A percentile compares a stretch with the other conserved stretches of the same genome.
Conservation (phyloP, 2,888 invertebrate genomes). For the Spilosoma lubricipeda region DNA sequence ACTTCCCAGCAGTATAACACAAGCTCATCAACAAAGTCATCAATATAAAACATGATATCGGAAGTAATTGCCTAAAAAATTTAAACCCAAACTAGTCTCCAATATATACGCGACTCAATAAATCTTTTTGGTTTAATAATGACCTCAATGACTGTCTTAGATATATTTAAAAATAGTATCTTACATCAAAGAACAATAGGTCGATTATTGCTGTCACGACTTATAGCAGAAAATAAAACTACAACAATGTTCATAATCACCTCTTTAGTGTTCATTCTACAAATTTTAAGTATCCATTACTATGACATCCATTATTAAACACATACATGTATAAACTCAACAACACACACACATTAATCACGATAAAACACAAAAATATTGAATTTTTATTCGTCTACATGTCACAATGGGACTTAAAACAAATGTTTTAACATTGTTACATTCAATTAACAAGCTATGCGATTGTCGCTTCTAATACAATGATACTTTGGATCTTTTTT, state of each 20-base stretch:
- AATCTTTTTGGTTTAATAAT: background rate
- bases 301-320: constrained; percentile 4
- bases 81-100: background rate
- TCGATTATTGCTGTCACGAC: background rate
- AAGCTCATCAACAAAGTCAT: background rate
- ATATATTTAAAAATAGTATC: background rate
- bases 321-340: constrained; percentile 4
- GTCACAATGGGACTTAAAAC: constrained; percentile 25
- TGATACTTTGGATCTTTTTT: constrained; percentile 32
- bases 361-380: background rate
- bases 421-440: constrained; percentile 21
- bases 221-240: background rate
- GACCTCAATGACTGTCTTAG: background rate
- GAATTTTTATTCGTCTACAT: constrained; percentile 2
- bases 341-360: constrained; percentile 6
- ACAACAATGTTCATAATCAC: background rate
- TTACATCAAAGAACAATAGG: background rate
- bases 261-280: background rate
- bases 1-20: background rate
- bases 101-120: background rate
- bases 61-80: background rate
- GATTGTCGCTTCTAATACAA: constrained; percentile 24
- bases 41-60: background rate
- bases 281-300: background rate
- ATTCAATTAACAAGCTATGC: constrained; percentile 30